Evolutionary conservation across 2,113 vertebrate genomes (phyloP).

Genomic region (Prionailurus viverrinus): DNA sequence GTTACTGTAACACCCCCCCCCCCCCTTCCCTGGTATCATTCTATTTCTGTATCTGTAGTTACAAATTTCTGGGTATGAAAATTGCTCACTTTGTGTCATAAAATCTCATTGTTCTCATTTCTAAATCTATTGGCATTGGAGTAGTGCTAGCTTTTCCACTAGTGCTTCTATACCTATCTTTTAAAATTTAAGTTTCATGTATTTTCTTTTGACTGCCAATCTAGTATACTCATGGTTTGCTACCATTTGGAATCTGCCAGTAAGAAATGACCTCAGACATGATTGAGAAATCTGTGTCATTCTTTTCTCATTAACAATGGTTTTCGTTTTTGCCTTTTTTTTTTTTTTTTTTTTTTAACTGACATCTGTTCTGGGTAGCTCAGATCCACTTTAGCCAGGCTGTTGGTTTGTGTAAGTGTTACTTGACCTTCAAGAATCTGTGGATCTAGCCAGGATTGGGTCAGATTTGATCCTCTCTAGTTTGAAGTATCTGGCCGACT

Average conservation of each 20-base stretch:
- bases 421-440: conserved; percentile 73
- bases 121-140: conserved; percentile 42
- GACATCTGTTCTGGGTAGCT: conserved; percentile 66
- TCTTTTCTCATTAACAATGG: conserved; percentile 23
- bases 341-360: not conserved
- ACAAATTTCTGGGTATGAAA: conserved; percentile 71
- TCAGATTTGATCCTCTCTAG: conserved; percentile 50
- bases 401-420: conserved; percentile 53
- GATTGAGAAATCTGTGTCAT: conserved; percentile 61
- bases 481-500: conserved; percentile 58
- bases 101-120: conserved; percentile 55
- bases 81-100: conserved; percentile 55
- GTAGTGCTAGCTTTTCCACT: conserved; percentile 34
- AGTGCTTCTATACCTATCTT: conserved; percentile 41
- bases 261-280: conserved; percentile 61
- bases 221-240: conserved; percentile 31
- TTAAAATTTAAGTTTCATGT: conserved; percentile 45
- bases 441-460: conserved; percentile 59
- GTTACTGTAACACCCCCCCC: not conserved
- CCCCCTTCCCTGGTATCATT: not conserved
- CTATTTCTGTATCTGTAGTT: conserved; percentile 61
- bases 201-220: conserved; percentile 47
- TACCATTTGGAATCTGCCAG: conserved; percentile 63
- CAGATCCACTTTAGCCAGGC: not conserved
- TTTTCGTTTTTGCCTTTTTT: not conserved